Evolutionary conservation across 2,888 invertebrate species (phyloP), one percentile per base, ranked within the genome.

Genomic region (Heliconius hortense): DNA sequence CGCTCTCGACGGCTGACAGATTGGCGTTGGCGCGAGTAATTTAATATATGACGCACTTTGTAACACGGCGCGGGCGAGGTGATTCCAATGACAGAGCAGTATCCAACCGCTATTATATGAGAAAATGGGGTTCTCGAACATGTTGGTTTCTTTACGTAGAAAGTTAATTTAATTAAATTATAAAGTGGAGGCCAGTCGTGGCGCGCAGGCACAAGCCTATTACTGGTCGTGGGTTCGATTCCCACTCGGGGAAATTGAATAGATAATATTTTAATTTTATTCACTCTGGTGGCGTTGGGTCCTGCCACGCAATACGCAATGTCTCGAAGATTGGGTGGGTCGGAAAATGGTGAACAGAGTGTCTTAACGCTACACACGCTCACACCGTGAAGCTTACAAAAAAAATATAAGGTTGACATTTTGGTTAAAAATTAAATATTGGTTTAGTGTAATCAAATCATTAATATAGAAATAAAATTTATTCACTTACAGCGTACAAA

Each of bases 1-100:
- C 76, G 76, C 76, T 74, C 74, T 73, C 80, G 82, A 81, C 81
- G 81, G 78, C 79, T 82, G 85, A 84, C 79, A 79, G 81, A 84
- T 82, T 64, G 80, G 74, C 72, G 83, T 82, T 68, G 80, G 74
- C 72, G 60, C 77, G 70, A 76, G 82, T 83, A 83, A 84, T 83
- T 83, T 84, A 82, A 83, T 83, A 81, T 80, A 80, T 81, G 81
- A 76, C 80, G 81, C 82, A 84, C 79, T 84, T 83, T 83, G 81
- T 82, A 82, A 82, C 82, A 78, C 79, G 81, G 79, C 80, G 75
- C 77, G 80, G 82, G 79, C 80, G 75, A 78, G 80, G 83, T 82
- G 81, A 82, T 83, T 82, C 81, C 83, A 81, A 83, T 82, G 84
- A 84, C 82, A 82, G 80, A 81, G 83, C 78, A 75, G 71, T 68